Evolutionary conservation across 2,797 vertebrate species (phyloP).

Genomic region (Amphiprion clarkii): DNA sequence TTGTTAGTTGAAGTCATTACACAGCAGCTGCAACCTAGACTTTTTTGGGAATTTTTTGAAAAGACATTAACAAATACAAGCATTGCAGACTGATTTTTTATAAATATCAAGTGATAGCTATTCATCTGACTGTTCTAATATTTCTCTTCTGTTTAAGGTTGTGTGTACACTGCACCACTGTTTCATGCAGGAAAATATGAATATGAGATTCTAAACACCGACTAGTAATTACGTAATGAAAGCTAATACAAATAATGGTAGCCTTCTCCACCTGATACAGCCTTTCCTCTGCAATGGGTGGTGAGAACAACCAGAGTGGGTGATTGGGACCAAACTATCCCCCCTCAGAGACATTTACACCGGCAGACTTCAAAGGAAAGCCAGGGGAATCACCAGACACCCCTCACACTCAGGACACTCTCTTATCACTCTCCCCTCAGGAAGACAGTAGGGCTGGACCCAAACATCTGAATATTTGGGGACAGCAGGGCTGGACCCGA

Average conservation of each 20-base stretch:
- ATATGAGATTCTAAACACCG: constrained; percentile 2
- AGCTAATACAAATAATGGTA: too few relatives aligned
- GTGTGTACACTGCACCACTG: not conserved
- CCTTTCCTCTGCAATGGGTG: not conserved
- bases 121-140: not conserved
- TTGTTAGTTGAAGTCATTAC: too few relatives aligned
- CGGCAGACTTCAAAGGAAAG: too few relatives aligned
- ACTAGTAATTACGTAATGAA: constrained; percentile 4
- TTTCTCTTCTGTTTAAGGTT: not conserved
- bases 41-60: not conserved
- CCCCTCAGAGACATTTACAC: too few relatives aligned
- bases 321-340: too few relatives aligned
- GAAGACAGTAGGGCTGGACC: too few relatives aligned
- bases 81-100: not conserved
- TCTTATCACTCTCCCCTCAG: too few relatives aligned
- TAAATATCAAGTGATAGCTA: not conserved
- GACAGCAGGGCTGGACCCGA: too few relatives aligned
- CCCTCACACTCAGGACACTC: too few relatives aligned
- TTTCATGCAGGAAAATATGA: not conserved
- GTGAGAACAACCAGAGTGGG: too few relatives aligned
- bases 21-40: not conserved
- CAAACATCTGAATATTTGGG: too few relatives aligned
- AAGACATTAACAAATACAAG: not conserved
- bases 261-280: not conserved
- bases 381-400: too few relatives aligned